A percentile compares a stretch with the other conserved stretches of the same genome.
These are phyloP conservation scores for Mythimna impura DNA, from an alignment of 2,888 invertebrate species.

Conservation along the genomic window DNA sequence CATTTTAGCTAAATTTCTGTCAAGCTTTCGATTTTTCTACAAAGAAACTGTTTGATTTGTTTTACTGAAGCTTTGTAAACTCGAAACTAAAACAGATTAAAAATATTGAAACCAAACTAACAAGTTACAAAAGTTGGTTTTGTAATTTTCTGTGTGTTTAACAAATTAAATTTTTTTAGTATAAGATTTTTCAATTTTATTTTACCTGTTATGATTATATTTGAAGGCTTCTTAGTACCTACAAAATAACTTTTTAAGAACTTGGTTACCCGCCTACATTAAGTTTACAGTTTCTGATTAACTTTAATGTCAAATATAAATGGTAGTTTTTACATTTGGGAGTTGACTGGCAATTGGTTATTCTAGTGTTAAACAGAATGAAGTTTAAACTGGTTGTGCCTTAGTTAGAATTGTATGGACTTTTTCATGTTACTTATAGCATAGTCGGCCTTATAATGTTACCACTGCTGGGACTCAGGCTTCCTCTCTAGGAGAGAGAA, in stretches of 20 bases:
- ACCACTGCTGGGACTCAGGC: too few relatives aligned
- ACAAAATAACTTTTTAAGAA: not conserved
- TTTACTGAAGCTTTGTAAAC: not conserved
- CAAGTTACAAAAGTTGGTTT: conserved; percentile 12
- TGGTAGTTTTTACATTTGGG: not conserved
- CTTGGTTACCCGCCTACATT: not conserved
- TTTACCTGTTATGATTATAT: not conserved
- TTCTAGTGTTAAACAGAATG: not conserved
- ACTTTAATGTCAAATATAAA: not conserved
- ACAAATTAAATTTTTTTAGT: not conserved
- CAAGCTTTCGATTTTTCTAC: not conserved
- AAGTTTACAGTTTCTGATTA: not conserved
- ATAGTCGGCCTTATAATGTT: too few relatives aligned
- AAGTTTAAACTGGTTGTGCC: too few relatives aligned
- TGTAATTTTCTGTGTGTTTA: not conserved
- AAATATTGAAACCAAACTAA: not conserved
- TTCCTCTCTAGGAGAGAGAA: too few relatives aligned
- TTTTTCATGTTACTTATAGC: too few relatives aligned
- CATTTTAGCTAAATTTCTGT: not conserved
- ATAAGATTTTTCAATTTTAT: not conserved
- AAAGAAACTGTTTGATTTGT: not conserved
- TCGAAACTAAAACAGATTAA: conserved; percentile 12
- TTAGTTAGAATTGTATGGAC: too few relatives aligned
- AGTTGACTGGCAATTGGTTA: not conserved
- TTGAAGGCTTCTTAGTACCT: not conserved